Evolutionary conservation across 1,140 invertebrate species (phyloP).

Genomic region (Pseudomyrmex cubaensis): DNA sequence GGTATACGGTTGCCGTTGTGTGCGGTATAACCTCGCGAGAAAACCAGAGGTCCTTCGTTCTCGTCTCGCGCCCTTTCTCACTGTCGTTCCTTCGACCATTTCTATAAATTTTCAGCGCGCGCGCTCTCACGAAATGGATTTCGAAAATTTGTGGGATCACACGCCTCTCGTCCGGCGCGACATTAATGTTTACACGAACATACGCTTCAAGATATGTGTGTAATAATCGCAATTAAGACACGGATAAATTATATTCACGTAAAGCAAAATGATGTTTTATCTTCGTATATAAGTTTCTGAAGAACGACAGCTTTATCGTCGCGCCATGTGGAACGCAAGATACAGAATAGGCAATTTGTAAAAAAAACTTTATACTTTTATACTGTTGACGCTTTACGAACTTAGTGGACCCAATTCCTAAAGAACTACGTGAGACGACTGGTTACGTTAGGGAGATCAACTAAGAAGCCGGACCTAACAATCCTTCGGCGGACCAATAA

Average conservation of each 20-base stretch:
- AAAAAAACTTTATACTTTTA: slow-evolving; percentile 48
- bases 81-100: slow-evolving; percentile 30
- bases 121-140: background rate
- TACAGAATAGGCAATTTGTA: slow-evolving; percentile 20
- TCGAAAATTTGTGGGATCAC: slow-evolving; percentile 4
- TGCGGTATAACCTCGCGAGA: slow-evolving; percentile 60
- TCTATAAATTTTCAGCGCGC: slow-evolving; percentile 61
- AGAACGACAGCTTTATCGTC: too few relatives aligned
- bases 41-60: slow-evolving; percentile 66
- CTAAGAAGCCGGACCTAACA: slow-evolving; percentile 69
- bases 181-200: background rate
- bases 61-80: slow-evolving; percentile 57
- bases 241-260: background rate
- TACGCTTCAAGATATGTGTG: too few relatives aligned
- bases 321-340: slow-evolving; percentile 18
- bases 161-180: background rate
- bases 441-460: slow-evolving; percentile 55
- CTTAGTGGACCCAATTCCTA: slow-evolving; percentile 33
- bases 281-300: slow-evolving; percentile 14
- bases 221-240: too few relatives aligned
- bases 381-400: slow-evolving; percentile 3
- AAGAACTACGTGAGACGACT: slow-evolving; percentile 43
- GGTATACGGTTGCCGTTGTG: slow-evolving; percentile 58
- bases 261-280: background rate
- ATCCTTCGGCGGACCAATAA: slow-evolving; percentile 70